phyloP scores from a whole-genome alignment of 2,888 invertebrate species.

The Nymphalis urticae region DNA sequence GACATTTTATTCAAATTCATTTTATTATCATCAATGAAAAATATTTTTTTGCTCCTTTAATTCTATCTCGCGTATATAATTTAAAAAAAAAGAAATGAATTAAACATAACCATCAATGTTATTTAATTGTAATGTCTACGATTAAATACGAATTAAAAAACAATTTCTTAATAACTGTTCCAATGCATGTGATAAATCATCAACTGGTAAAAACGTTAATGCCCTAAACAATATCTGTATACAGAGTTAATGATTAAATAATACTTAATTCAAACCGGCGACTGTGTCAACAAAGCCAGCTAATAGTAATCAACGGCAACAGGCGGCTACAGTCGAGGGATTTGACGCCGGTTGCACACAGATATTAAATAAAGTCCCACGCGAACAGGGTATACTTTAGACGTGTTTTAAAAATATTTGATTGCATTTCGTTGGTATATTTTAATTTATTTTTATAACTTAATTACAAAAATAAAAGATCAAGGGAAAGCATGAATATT shows the following conservation, averaged over 20 bases:
- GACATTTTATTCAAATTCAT: no score
- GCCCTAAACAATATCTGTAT: background rate
- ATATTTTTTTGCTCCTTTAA: no score
- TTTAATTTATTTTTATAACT: background rate
- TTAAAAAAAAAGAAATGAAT: no score
- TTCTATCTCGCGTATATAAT: no score
- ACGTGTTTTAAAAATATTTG: background rate
- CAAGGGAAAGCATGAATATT: no score
- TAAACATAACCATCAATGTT: no score
- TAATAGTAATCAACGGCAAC: slow-evolving; percentile 32
- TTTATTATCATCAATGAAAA: no score
- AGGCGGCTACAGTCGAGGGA: slow-evolving; percentile 26
- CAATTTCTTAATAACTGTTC: background rate
- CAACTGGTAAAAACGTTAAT: background rate
- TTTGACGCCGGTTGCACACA: slow-evolving; percentile 26
- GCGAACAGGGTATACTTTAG: slow-evolving; percentile 19
- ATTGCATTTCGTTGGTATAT: background rate
- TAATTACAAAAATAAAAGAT: background rate
- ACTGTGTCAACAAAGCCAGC: slow-evolving; percentile 9
- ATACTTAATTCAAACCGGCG: slow-evolving; percentile 10
- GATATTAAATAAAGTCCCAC: slow-evolving; percentile 26
- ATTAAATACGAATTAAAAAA: background rate
- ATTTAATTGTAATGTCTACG: no score
- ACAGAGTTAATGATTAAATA: slow-evolving; percentile 8
- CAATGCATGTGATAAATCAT: background rate